Conservation (phyloP, 2,113 vertebrate genomes). For the Calyptommatus sinebrachiatus region DNA sequence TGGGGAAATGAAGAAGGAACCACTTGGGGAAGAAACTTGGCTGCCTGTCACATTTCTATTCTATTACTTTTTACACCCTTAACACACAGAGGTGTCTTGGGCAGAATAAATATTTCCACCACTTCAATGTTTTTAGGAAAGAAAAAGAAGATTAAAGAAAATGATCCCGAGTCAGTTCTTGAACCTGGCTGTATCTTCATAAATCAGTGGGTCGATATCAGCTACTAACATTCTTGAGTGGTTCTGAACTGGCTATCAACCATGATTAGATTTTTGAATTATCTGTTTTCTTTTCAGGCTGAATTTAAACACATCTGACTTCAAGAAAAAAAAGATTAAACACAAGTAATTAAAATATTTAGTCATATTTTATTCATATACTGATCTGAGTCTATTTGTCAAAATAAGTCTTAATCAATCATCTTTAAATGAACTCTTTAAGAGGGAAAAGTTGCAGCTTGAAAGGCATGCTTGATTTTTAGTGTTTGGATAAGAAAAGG, state of each 20-base stretch:
- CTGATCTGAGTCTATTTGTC: background rate
- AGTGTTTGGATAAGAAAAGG: background rate
- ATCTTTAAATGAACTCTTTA: background rate
- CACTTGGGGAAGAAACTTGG: too few relatives aligned
- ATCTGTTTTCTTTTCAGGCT: slow-evolving; percentile 75
- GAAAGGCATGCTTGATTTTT: background rate
- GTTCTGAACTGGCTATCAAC: slow-evolving; percentile 57
- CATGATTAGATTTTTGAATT: slow-evolving; percentile 57
- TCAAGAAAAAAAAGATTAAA: slow-evolving; percentile 66
- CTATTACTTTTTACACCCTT: too few relatives aligned
- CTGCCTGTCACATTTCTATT: too few relatives aligned
- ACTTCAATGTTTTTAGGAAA: too few relatives aligned
- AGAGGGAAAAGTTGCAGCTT: background rate
- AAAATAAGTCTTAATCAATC: background rate
- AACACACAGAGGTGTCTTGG: too few relatives aligned
- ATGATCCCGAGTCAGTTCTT: slow-evolving; percentile 43
- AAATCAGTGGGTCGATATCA: slow-evolving; percentile 75
- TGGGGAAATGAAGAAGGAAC: too few relatives aligned
- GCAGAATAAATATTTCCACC: too few relatives aligned
- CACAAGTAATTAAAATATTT: background rate
- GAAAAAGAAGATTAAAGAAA: too few relatives aligned
- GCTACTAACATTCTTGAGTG: slow-evolving; percentile 66
- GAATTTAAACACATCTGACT: slow-evolving; percentile 83
- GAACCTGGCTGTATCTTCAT: slow-evolving; percentile 78
- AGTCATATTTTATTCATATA: slow-evolving; percentile 2